A percentile compares a stretch with the other conserved stretches of the same genome.
phyloP scores from a whole-genome alignment of 2,797 vertebrate genomes.

The Ptychobarbus kaznakovi region DNA sequence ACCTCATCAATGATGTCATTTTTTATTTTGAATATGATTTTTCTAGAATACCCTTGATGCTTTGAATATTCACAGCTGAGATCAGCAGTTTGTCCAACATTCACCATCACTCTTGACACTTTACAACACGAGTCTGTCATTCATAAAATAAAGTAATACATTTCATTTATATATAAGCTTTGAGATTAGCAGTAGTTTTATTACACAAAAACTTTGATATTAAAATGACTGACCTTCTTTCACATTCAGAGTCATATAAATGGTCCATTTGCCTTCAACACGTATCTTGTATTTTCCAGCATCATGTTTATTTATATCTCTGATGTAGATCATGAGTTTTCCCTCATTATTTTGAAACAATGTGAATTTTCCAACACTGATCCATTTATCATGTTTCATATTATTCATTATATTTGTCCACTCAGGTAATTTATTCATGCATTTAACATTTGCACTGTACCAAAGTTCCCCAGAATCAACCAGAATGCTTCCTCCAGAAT shows the following conservation, averaged over 20 bases:
- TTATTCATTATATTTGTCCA: neutral
- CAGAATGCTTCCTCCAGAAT: neutral
- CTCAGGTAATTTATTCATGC: neutral
- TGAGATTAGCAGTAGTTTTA: no score
- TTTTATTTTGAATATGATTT: neutral
- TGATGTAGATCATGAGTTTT: conserved; percentile 4
- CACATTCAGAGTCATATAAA: neutral
- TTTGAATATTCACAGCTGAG: conserved; percentile 26
- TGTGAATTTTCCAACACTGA: neutral
- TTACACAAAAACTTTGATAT: neutral
- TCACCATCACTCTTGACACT: neutral
- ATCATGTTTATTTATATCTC: neutral
- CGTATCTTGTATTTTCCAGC: neutral
- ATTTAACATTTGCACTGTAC: neutral
- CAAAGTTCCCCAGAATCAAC: neutral
- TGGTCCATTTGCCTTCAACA: rapidly evolving
- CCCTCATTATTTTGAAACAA: neutral
- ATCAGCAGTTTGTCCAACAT: neutral
- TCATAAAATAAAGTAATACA: neutral
- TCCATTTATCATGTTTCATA: neutral
- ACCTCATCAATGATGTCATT: neutral
- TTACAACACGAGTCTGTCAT: neutral
- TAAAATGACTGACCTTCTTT: neutral
- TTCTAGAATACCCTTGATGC: neutral
- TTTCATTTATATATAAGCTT: neutral